These are phyloP conservation scores for Pachyramphus minor DNA, from an alignment of 2,113 vertebrate genomes.

Conservation along the genomic window DNA sequence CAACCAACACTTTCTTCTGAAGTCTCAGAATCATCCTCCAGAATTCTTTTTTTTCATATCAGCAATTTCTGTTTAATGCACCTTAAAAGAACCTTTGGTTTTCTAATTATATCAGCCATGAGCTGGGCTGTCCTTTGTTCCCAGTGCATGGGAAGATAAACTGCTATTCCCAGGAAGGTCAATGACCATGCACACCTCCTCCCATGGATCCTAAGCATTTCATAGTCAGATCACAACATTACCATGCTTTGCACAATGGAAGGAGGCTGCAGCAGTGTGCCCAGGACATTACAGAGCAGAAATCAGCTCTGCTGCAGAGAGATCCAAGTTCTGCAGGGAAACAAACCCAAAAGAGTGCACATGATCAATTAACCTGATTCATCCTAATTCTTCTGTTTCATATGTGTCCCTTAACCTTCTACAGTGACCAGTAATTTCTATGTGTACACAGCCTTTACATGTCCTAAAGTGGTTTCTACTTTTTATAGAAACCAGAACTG, in stretches of 20 bases:
- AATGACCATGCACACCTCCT: neutral
- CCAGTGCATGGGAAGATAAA: neutral
- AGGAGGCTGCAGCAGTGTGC: neutral
- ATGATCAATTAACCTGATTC: neutral
- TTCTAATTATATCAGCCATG: neutral
- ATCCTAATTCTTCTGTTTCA: neutral
- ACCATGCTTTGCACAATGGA: neutral
- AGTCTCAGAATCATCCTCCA: neutral
- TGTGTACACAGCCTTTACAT: neutral
- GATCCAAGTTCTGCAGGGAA: fast-evolving
- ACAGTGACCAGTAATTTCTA: fast-evolving
- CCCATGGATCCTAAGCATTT: neutral
- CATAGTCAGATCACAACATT: neutral
- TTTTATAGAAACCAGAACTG: neutral
- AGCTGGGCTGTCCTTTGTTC: neutral
- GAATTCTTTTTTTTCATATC: neutral
- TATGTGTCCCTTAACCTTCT: neutral
- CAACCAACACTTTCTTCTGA: neutral
- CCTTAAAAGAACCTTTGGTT: neutral
- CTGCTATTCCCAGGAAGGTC: neutral
- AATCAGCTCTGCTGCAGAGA: neutral
- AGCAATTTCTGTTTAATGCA: neutral
- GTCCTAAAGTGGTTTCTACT: neutral
- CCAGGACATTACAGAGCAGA: neutral
- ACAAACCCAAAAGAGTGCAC: neutral